These are phyloP conservation scores for Notothenia coriiceps DNA, from an alignment of 2,113 vertebrate species.

Conservation along the genomic window DNA sequence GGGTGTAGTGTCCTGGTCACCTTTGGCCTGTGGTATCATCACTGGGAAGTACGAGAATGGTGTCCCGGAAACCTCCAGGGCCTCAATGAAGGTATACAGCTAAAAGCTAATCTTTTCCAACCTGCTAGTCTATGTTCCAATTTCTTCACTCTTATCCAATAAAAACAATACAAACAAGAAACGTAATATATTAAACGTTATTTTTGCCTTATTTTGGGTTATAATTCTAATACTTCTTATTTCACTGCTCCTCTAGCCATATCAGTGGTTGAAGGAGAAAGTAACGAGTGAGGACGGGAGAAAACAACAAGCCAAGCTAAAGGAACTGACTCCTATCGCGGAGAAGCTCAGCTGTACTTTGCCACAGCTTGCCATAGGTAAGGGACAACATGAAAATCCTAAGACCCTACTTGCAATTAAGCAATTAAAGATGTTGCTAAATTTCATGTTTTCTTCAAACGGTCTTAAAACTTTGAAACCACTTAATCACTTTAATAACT, in stretches of 20 bases:
- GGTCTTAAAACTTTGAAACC: neutral
- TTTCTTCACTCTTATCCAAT: neutral
- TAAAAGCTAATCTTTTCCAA: neutral
- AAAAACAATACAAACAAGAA: neutral
- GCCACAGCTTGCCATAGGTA: slow-evolving; percentile 96
- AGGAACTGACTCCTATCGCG: slow-evolving; percentile 91
- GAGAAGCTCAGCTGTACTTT: slow-evolving; percentile 94
- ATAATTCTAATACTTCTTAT: neutral
- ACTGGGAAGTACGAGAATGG: slow-evolving; percentile 97
- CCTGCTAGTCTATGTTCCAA: neutral
- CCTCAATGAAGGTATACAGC: slow-evolving; percentile 91
- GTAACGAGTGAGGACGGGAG: slow-evolving; percentile 94
- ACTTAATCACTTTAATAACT: neutral
- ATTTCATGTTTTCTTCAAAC: neutral
- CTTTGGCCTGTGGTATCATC: slow-evolving; percentile 96
- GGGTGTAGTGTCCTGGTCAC: slow-evolving; percentile 98
- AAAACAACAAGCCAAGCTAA: slow-evolving; percentile 94
- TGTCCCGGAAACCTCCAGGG: slow-evolving; percentile 94
- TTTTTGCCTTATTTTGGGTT: neutral
- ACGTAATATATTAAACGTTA: neutral
- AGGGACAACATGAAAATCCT: slow-evolving; percentile 32
- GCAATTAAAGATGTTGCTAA: neutral
- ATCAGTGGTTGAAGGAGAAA: slow-evolving; percentile 97
- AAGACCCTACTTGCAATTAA: neutral
- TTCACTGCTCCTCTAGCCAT: slow-evolving; percentile 84